Percentiles rank a stretch among this genome's conserved stretches.
These are phyloP conservation scores for Lutraria lutraria DNA, from an alignment of 2,888 invertebrate species.

Conservation along the genomic window DNA sequence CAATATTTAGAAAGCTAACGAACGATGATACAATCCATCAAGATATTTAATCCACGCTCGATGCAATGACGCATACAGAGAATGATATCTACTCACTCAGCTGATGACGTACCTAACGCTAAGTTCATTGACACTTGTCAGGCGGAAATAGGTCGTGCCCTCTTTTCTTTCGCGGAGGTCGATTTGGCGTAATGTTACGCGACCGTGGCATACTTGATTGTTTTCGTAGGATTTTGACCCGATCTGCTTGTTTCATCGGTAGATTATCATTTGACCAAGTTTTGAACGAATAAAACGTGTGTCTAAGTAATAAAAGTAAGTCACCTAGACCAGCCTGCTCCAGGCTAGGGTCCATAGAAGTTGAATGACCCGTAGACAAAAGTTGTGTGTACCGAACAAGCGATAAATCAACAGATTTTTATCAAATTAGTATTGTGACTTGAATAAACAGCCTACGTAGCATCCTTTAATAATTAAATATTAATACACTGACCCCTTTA, in stretches of 20 bases:
- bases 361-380: neutral
- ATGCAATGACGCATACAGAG: neutral
- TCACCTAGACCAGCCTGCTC: neutral
- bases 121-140: neutral
- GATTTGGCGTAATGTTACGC: conserved; percentile 16
- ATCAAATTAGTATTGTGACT: neutral
- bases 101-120: neutral
- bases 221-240: conserved; percentile 1
- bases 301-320: neutral
- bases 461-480: no score
- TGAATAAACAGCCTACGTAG: neutral
- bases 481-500: neutral
- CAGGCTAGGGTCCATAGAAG: neutral
- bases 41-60: neutral
- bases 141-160: neutral
- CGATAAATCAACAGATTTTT: neutral
- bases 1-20: neutral
- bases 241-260: neutral
- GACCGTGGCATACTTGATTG: neutral
- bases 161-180: neutral
- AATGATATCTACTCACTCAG: neutral
- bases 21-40: neutral
- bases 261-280: neutral
- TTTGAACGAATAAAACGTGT: neutral
- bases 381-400: neutral